phyloP scores from a whole-genome alignment of 35 echinoderm and acorn worm species.

The Ptychodera flava region DNA sequence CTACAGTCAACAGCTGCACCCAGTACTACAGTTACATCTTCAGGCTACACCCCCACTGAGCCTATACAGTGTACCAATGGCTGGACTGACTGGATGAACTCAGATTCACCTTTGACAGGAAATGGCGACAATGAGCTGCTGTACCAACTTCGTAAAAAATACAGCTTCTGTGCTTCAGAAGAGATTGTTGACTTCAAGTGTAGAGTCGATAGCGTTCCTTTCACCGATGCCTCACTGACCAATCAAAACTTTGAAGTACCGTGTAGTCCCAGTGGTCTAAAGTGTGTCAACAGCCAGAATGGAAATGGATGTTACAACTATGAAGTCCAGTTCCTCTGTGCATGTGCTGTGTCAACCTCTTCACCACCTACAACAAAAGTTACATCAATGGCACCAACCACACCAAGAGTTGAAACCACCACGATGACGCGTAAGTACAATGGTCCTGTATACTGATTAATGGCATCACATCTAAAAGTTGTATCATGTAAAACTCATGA shows the following conservation, averaged over 20 bases:
- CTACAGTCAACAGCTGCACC: background rate
- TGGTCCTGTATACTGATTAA: too few relatives aligned
- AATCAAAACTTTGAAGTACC: background rate
- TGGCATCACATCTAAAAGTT: too few relatives aligned
- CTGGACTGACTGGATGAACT: background rate
- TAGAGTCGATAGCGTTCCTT: background rate
- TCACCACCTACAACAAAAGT: background rate
- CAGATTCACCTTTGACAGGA: background rate
- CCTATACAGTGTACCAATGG: background rate
- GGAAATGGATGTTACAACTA: background rate
- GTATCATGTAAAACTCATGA: too few relatives aligned
- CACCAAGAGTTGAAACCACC: background rate
- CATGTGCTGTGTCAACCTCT: background rate
- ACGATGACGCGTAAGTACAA: background rate
- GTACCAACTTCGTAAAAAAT: background rate
- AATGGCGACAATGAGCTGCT: background rate
- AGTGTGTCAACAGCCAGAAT: background rate
- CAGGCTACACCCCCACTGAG: background rate
- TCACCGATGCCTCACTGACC: background rate
- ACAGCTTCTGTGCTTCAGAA: background rate
- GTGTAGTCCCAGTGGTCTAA: background rate
- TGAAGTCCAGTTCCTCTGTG: background rate
- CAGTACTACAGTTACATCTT: background rate
- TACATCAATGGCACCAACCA: background rate
- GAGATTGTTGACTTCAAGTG: background rate